Base-by-base conservation (phyloP, 2,113 vertebrate species). In the Corydoras maculifer region DNA sequence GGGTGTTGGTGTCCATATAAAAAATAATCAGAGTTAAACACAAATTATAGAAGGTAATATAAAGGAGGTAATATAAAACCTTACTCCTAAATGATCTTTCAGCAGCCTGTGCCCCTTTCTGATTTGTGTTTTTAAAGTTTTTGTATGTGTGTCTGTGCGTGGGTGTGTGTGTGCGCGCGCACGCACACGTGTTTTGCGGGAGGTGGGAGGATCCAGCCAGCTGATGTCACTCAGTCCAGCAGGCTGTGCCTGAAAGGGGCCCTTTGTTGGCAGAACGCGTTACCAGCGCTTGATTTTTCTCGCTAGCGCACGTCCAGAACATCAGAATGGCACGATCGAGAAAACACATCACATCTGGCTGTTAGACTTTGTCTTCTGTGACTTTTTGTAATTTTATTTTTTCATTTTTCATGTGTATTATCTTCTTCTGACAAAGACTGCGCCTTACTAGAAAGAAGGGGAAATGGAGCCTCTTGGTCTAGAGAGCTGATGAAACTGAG, bases 201-300 rank as follows among this genome's bases (percentile, higher is more conserved):
- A 83, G 77, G 90, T 90, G 90, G 93, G 93, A 89, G 93, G 90
- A 84, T 82, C 87, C 81, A 72, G 60, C 51, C 80, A 78, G 85
- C 88, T 92, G 94, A 94, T 93, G 93, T 94, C 94, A 93, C 78
- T 84, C 90, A 90, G 90, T 87, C 85, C 88, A 89, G 84, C 86
- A 84, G 85, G 86, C 90, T 79, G 84, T 80, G 87, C 87, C 86
- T 90, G 91, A 91, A 92, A 92, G 90, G 89, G 91, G 90, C 92
- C 90, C 94, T 95, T 98, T 97, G 95, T 98, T 96, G 94, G 91
- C 91, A 78, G 87, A 65, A 82, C 81, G 31, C 65, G 89, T 86
- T 84, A 83, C 82, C 84, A 87, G 91, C 88, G 80, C 87, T 86
- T 80, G 68, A 85, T 86, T 77, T 87, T 71, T 82, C 77, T 66